phyloP scores from a whole-genome alignment of 1,140 invertebrate species.

The Papilio polytes region DNA sequence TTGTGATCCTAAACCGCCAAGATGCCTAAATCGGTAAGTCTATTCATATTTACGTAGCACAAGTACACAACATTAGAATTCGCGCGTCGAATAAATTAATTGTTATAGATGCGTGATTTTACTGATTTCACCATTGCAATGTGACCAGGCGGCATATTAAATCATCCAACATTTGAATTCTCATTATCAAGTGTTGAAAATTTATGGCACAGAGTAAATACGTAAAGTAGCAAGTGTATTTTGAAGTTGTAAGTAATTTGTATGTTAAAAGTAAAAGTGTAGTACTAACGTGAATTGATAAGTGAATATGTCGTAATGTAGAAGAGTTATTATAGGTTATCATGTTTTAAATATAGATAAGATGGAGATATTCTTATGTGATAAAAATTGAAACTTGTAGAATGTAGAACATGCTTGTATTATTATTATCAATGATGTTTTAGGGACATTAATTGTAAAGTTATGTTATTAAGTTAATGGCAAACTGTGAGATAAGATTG shows the following conservation, averaged over 20 bases:
- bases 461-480: slow-evolving; percentile 30
- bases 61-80: slow-evolving; percentile 22
- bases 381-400: slow-evolving; percentile 33
- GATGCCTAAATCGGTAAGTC: slow-evolving; percentile 82
- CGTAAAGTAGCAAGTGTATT: slow-evolving; percentile 37
- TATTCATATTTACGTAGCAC: slow-evolving; percentile 35
- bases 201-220: slow-evolving; percentile 27
- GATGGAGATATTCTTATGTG: slow-evolving; percentile 46
- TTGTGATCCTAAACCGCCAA: slow-evolving; percentile 76
- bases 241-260: slow-evolving; percentile 39
- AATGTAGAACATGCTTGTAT: slow-evolving; percentile 9
- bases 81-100: slow-evolving; percentile 39
- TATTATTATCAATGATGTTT: neutral
- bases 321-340: slow-evolving; percentile 49
- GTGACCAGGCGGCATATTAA: slow-evolving; percentile 66
- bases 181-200: slow-evolving; percentile 36
- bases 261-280: slow-evolving; percentile 57
- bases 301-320: slow-evolving; percentile 48
- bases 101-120: slow-evolving; percentile 54
- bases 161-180: slow-evolving; percentile 54
- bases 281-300: slow-evolving; percentile 48
- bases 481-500: slow-evolving; percentile 4
- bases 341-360: slow-evolving; percentile 45
- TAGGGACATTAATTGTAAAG: neutral
- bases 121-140: slow-evolving; percentile 77